A percentile compares a stretch with the other conserved stretches of the same genome.
Evolutionary conservation across 2,888 invertebrate genomes (phyloP).

Genomic region (Bruchidius siliquastri): DNA sequence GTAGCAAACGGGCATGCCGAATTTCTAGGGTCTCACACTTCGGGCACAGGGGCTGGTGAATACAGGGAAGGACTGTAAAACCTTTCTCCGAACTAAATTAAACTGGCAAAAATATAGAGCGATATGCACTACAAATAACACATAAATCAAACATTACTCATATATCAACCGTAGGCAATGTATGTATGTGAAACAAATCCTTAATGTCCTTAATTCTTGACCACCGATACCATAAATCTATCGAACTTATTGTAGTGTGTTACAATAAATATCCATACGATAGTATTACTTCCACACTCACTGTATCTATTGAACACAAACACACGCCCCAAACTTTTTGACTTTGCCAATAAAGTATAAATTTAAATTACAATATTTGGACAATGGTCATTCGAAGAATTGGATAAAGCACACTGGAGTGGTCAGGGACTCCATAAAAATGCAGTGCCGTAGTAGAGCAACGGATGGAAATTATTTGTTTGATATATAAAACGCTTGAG

Average conservation of each 20-base stretch:
- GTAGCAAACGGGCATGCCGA: too few relatives aligned
- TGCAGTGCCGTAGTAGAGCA: background rate
- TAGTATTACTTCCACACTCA: constrained; percentile 24
- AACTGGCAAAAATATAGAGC: background rate
- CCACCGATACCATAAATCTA: background rate
- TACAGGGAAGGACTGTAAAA: too few relatives aligned
- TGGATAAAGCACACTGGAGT: background rate
- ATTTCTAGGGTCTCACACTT: too few relatives aligned
- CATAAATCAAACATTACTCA: background rate
- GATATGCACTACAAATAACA: background rate
- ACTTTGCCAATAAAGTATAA: constrained; percentile 28
- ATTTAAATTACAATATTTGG: constrained; percentile 31
- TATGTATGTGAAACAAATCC: background rate
- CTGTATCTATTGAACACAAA: constrained; percentile 9
- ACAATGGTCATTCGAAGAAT: constrained; percentile 20
- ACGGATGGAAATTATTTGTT: background rate
- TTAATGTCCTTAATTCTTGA: background rate
- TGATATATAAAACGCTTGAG: too few relatives aligned
- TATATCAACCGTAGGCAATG: background rate
- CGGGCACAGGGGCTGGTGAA: too few relatives aligned
- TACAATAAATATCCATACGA: constrained; percentile 29
- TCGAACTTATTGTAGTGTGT: constrained; percentile 14
- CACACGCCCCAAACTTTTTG: constrained; percentile 18
- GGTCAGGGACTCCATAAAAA: background rate
- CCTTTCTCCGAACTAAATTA: too few relatives aligned